A percentile compares a stretch with the other conserved stretches of the same genome.
Conservation (phyloP, 2,113 vertebrate species). For the Onychorhynchus coronatus region DNA sequence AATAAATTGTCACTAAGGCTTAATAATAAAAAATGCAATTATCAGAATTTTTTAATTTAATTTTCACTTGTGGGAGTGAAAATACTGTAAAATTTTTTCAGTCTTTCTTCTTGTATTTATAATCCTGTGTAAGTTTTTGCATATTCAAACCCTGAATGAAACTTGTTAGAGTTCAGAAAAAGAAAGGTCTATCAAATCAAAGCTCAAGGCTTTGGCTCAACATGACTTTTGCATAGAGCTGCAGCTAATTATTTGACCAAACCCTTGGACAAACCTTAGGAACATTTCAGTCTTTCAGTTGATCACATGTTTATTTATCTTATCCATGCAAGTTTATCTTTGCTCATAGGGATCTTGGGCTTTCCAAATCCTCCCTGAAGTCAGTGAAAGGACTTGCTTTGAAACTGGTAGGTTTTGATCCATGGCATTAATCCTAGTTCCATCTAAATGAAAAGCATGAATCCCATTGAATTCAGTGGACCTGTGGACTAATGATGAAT, state of each 20-base stretch:
- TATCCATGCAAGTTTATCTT: not conserved
- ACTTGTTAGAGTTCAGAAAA: constrained; percentile 35
- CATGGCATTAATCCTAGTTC: not conserved
- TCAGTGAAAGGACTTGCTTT: not conserved
- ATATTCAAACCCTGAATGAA: constrained; percentile 61
- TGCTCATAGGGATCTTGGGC: not conserved
- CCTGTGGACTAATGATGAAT: not conserved
- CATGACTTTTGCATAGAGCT: constrained; percentile 34
- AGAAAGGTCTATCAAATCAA: constrained; percentile 41
- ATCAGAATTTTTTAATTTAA: not conserved
- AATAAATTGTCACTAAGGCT: not conserved
- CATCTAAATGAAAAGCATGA: not conserved
- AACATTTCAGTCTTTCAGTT: not conserved
- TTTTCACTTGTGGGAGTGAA: not conserved
- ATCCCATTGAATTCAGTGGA: not conserved
- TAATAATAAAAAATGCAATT: not conserved
- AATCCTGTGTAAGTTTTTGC: constrained; percentile 49
- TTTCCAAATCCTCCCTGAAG: not conserved
- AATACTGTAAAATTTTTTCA: not conserved
- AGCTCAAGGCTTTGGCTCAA: constrained; percentile 50
- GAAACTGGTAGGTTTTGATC: not conserved
- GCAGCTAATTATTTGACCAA: constrained; percentile 26
- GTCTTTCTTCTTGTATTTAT: not conserved
- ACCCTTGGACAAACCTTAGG: not conserved
- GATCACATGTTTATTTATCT: not conserved